These are phyloP conservation scores for Ptycholaimellus sp. DNA, from an alignment of 2,888 invertebrate species.

Conservation along the genomic window DNA sequence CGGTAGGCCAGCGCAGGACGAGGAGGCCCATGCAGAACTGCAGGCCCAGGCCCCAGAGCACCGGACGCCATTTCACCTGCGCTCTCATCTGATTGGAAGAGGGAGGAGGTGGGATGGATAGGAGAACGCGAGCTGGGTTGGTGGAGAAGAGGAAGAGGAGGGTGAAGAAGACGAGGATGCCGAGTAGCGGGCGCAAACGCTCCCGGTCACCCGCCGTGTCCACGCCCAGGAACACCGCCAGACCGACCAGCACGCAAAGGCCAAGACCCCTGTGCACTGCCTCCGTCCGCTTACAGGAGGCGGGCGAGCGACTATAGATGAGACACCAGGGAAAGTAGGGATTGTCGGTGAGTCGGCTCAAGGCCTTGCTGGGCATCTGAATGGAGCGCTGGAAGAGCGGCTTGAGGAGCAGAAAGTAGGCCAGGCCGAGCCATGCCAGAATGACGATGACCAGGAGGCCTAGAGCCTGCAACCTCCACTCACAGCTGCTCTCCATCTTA, in stretches of 20 bases:
- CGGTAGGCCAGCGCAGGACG: conserved; percentile 51
- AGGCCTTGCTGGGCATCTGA: too few species aligned
- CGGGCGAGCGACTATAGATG: too few species aligned
- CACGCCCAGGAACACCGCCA: neutral
- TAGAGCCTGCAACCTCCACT: too few species aligned
- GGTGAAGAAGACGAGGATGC: neutral
- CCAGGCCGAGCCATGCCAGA: too few species aligned
- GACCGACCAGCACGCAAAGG: neutral
- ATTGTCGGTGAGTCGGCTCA: too few species aligned
- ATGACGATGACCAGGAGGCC: too few species aligned
- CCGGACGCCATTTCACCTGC: conserved; percentile 41
- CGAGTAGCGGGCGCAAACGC: neutral
- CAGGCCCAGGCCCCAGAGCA: conserved; percentile 49
- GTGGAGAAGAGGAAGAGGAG: neutral
- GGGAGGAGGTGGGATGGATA: too few species aligned
- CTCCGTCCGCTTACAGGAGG: too few species aligned
- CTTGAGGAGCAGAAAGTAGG: too few species aligned
- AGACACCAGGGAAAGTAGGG: too few species aligned
- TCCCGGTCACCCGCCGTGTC: neutral
- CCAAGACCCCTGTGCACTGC: neutral
- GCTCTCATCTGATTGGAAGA: neutral
- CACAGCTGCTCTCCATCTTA: too few species aligned
- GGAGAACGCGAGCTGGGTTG: conserved; percentile 2
- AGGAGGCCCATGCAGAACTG: conserved; percentile 62
- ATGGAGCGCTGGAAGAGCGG: too few species aligned